These are phyloP conservation scores for Danionella dracula DNA, from an alignment of 2,797 vertebrate species.

Conservation along the genomic window DNA sequence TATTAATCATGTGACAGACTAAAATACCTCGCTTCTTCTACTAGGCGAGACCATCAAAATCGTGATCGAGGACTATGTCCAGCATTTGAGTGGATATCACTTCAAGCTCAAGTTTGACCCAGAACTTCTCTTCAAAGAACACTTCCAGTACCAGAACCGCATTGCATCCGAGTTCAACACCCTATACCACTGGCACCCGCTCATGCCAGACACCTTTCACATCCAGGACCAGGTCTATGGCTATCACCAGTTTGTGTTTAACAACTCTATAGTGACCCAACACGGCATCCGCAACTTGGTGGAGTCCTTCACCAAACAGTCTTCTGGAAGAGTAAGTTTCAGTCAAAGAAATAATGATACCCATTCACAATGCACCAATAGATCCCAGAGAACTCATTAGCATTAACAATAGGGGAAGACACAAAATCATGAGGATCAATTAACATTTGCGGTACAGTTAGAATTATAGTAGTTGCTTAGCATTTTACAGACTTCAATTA, in stretches of 20 bases:
- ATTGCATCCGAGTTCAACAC: conserved; percentile 95
- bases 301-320: conserved; percentile 87
- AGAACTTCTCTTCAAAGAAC: conserved; percentile 85
- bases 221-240: conserved; percentile 80
- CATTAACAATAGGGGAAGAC: no score
- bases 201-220: conserved; percentile 87
- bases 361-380: not conserved
- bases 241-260: conserved; percentile 91
- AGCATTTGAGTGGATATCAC: conserved; percentile 94
- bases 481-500: no score
- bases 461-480: no score
- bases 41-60: conserved; percentile 98
- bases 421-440: no score
- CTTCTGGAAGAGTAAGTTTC: conserved; percentile 84
- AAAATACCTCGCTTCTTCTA: not conserved
- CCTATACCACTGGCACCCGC: conserved; percentile 96
- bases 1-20: no score
- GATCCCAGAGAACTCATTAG: no score
- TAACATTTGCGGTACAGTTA: no score
- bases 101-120: conserved; percentile 98
- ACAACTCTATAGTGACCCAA: conserved; percentile 84
- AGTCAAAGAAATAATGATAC: not conserved
- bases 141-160: conserved; percentile 96
- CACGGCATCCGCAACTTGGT: conserved; percentile 86
- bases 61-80: conserved; percentile 96